These are phyloP conservation scores for Chanos chanos DNA, from an alignment of 2,797 vertebrate genomes.

Conservation along the genomic window DNA sequence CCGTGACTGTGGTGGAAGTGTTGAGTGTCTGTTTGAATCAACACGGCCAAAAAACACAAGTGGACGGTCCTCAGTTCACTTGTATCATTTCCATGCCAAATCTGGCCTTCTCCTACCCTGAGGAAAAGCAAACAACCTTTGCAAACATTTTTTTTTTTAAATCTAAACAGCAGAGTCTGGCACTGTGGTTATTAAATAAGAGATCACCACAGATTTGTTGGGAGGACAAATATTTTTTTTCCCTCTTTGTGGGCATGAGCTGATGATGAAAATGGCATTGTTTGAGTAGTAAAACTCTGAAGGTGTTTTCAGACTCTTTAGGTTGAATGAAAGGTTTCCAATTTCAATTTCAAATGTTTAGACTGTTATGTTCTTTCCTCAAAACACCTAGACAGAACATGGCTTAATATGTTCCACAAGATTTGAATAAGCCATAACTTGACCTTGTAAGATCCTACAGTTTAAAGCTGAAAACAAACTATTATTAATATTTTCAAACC, in stretches of 20 bases:
- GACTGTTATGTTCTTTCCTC: not conserved
- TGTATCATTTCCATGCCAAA: slow-evolving; percentile 63
- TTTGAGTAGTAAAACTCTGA: not conserved
- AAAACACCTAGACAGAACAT: too few relatives aligned
- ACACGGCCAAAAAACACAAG: slow-evolving; percentile 35
- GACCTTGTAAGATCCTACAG: too few relatives aligned
- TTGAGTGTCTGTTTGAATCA: slow-evolving; percentile 61
- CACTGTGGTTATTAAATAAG: too few relatives aligned
- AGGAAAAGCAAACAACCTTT: not conserved
- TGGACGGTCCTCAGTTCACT: not conserved
- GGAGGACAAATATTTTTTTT: too few relatives aligned
- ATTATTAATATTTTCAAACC: too few relatives aligned
- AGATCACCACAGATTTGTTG: too few relatives aligned
- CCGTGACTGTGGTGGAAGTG: slow-evolving; percentile 55
- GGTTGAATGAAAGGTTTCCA: not conserved
- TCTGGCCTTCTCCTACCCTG: slow-evolving; percentile 54
- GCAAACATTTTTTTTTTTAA: not conserved
- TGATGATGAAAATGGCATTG: not conserved
- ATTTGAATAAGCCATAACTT: too few relatives aligned
- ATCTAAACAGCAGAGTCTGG: not conserved
- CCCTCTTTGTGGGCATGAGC: too few relatives aligned
- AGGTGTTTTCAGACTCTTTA: not conserved
- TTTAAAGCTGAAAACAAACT: too few relatives aligned
- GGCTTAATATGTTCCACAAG: too few relatives aligned
- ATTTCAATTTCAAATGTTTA: not conserved